These are phyloP conservation scores for Rhodeus uyekii DNA, from an alignment of 2,797 vertebrate species.

Conservation along the genomic window DNA sequence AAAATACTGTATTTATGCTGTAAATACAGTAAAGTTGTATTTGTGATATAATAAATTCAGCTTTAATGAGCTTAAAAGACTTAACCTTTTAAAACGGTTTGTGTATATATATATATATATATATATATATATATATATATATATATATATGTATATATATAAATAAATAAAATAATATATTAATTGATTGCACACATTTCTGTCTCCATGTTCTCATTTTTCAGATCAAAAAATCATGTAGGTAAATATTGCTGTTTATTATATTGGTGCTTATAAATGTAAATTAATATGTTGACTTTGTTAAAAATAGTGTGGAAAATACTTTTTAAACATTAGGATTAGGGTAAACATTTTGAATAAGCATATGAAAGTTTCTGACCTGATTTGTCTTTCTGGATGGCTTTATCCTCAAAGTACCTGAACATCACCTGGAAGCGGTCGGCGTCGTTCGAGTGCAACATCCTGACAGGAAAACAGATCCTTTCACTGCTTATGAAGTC, in stretches of 20 bases:
- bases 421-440: constrained; percentile 97
- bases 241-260: not conserved
- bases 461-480: constrained; percentile 68
- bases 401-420: constrained; percentile 93
- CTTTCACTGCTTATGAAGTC: not conserved
- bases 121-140: too few species aligned
- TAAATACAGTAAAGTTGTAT: too few species aligned
- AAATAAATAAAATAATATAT: too few species aligned
- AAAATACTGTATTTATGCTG: too few species aligned
- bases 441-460: constrained; percentile 87
- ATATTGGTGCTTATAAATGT: not conserved
- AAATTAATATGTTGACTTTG: not conserved
- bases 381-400: constrained; percentile 96
- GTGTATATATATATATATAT: too few species aligned
- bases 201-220: too few species aligned
- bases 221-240: not conserved
- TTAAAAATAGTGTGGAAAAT: not conserved
- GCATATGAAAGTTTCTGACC: constrained; percentile 66
- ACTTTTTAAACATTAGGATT: too few species aligned
- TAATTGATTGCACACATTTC: too few species aligned
- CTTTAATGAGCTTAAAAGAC: too few species aligned
- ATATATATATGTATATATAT: too few species aligned
- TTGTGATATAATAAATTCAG: too few species aligned
- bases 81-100: too few species aligned
- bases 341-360: not conserved